Evolutionary conservation across 2,888 invertebrate genomes (phyloP).

Genomic region (Ectemnius lituratus): DNA sequence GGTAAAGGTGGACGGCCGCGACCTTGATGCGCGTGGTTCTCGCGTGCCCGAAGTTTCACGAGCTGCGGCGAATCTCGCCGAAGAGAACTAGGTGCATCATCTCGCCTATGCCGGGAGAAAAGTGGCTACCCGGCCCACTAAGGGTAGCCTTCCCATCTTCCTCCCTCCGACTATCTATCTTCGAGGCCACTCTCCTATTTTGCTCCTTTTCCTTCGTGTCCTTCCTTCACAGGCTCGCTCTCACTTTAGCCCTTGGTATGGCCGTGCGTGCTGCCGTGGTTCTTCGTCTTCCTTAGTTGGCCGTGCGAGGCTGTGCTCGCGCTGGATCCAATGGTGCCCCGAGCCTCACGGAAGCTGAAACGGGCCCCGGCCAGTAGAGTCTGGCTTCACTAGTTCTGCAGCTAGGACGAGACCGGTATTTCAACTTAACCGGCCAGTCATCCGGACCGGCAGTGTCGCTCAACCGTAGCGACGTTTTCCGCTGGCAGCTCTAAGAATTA

Average conservation of each 20-base stretch:
- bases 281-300: constrained; percentile 38
- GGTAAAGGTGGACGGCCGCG: constrained; percentile 72
- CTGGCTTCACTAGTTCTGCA: constrained; percentile 47
- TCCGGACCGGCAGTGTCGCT: constrained; percentile 65
- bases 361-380: constrained; percentile 57
- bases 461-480: constrained; percentile 57
- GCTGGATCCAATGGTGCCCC: constrained; percentile 41
- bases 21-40: constrained; percentile 76
- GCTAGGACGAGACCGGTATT: constrained; percentile 71
- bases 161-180: constrained; percentile 22
- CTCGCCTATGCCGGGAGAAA: constrained; percentile 41
- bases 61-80: constrained; percentile 56
- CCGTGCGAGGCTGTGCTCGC: constrained; percentile 14
- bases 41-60: constrained; percentile 71
- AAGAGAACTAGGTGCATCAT: constrained; percentile 32
- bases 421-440: constrained; percentile 67
- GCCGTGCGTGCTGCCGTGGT: constrained; percentile 15
- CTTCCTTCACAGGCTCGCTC: no score
- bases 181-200: constrained; percentile 12
- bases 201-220: constrained; percentile 9
- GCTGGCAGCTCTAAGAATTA: constrained; percentile 34
- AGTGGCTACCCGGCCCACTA: constrained; percentile 47
- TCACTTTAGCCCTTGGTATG: no score
- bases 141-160: constrained; percentile 33
- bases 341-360: constrained; percentile 66